Percentiles rank a stretch among this genome's conserved stretches.
phyloP scores from a whole-genome alignment of 2,888 invertebrate species.

The Boloria selene region DNA sequence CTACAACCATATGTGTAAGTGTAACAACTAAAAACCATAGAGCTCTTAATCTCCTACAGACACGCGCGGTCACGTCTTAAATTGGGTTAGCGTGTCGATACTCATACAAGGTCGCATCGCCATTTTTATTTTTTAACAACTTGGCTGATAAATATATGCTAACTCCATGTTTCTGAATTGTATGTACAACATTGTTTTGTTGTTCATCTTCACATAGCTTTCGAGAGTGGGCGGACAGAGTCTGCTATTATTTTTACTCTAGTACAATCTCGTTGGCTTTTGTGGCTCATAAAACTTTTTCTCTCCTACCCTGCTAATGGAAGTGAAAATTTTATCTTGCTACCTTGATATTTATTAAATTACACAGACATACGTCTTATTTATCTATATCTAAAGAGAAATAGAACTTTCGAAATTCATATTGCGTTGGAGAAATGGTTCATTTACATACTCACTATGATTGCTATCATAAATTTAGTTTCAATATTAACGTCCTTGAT shows the following conservation, averaged over 20 bases:
- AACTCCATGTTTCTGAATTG: slow-evolving; percentile 12
- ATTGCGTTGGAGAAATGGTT: slow-evolving; percentile 32
- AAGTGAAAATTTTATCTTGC: slow-evolving; percentile 6
- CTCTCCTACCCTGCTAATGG: not conserved
- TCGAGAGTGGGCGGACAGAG: slow-evolving; percentile 18
- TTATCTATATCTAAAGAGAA: not conserved
- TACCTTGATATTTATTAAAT: not conserved
- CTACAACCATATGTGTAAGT: slow-evolving; percentile 60
- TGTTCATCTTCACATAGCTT: slow-evolving; percentile 13
- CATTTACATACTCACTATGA: slow-evolving; percentile 29
- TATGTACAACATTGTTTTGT: slow-evolving; percentile 14
- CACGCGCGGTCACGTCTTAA: slow-evolving; percentile 70
- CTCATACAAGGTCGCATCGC: slow-evolving; percentile 60
- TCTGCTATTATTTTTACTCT: slow-evolving; percentile 32
- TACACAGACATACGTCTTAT: not conserved
- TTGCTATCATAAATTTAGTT: slow-evolving; percentile 56
- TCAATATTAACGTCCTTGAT: slow-evolving; percentile 73
- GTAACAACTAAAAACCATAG: slow-evolving; percentile 49
- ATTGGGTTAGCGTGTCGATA: slow-evolving; percentile 72
- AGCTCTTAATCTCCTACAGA: slow-evolving; percentile 60
- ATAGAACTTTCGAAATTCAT: slow-evolving; percentile 34
- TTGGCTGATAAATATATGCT: slow-evolving; percentile 22
- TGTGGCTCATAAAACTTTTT: slow-evolving; percentile 10
- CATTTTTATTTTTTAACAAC: slow-evolving; percentile 45
- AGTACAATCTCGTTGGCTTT: not conserved